A percentile compares a stretch with the other conserved stretches of the same genome.
These are phyloP conservation scores for Mercenaria mercenaria DNA, from an alignment of 1,140 invertebrate genomes.

Conservation along the genomic window DNA sequence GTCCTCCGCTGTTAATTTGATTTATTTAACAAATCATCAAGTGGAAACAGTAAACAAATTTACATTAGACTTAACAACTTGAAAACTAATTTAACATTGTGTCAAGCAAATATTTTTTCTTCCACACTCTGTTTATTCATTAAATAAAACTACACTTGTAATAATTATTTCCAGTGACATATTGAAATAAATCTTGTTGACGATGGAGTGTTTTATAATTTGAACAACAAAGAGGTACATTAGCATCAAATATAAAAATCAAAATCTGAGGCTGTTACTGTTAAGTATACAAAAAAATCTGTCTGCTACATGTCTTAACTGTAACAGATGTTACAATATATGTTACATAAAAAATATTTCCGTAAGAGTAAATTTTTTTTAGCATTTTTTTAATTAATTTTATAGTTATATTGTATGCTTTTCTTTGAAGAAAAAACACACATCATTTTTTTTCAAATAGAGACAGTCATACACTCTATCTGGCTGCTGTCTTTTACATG, in stretches of 20 bases:
- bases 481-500: no score
- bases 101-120: conserved; percentile 23
- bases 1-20: neutral
- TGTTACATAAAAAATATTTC: no score
- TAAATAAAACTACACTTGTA: conserved; percentile 13
- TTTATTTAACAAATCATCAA: conserved; percentile 18
- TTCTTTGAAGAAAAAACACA: no score
- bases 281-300: neutral
- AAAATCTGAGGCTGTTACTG: neutral
- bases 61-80: conserved; percentile 10
- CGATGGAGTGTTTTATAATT: neutral
- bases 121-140: neutral
- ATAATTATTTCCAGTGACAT: neutral
- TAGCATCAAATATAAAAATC: neutral
- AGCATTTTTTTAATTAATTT: no score
- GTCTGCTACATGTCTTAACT: no score
- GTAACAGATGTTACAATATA: no score
- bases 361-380: no score
- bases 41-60: conserved; percentile 30
- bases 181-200: conserved; percentile 10
- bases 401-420: no score
- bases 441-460: no score
- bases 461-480: no score
- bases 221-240: neutral
- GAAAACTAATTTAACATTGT: conserved; percentile 33